phyloP scores from a whole-genome alignment of 2,113 vertebrate genomes.

The Athene noctua region DNA sequence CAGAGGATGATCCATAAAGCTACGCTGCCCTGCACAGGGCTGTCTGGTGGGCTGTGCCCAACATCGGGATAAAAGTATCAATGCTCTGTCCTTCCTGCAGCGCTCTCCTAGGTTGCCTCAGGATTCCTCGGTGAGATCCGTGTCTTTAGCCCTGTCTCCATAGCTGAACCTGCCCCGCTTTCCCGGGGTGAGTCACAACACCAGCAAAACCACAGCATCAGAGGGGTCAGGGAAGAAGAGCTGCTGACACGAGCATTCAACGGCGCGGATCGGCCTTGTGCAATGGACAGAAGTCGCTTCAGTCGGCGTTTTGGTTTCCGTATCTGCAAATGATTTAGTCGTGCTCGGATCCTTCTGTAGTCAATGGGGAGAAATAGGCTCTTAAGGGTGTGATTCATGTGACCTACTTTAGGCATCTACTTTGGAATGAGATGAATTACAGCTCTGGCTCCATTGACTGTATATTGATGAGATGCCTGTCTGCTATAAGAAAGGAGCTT shows the following conservation, averaged over 20 bases:
- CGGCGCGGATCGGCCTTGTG: not conserved
- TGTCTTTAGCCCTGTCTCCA: not conserved
- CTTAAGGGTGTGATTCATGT: constrained; percentile 31
- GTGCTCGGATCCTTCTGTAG: not conserved
- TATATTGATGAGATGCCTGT: constrained; percentile 55
- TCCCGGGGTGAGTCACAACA: not conserved
- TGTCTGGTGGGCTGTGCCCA: not conserved
- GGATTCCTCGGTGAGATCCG: not conserved
- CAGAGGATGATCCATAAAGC: not conserved
- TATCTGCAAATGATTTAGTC: constrained; percentile 1
- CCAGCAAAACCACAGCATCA: not conserved
- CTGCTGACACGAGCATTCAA: not conserved
- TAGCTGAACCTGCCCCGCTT: not conserved
- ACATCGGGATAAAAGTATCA: not conserved
- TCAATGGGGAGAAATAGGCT: not conserved
- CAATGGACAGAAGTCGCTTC: not conserved
- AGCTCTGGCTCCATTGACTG: constrained; percentile 48
- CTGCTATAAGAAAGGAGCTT: constrained; percentile 27
- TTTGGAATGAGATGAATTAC: constrained; percentile 51
- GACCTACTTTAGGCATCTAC: constrained; percentile 30
- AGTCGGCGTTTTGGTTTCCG: not conserved
- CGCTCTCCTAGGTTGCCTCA: not conserved
- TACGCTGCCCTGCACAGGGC: not conserved
- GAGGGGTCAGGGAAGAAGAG: not conserved
- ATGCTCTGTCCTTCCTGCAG: not conserved